Conservation (phyloP, 1,140 invertebrate genomes). For the Bombus confusus region DNA sequence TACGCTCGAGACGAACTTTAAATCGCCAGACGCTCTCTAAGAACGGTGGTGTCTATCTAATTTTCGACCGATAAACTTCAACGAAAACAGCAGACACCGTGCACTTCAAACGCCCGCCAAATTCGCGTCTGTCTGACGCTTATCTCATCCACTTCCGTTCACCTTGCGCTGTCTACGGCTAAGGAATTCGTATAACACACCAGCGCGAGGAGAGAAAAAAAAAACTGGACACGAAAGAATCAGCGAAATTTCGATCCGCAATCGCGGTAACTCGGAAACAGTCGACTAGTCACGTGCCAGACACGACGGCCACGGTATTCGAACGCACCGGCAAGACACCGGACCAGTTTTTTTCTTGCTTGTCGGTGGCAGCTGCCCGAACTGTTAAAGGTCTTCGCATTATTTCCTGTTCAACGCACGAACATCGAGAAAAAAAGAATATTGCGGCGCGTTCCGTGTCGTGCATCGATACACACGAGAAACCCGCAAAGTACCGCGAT, state of each 20-base stretch:
- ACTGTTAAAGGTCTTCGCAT: constrained; percentile 46
- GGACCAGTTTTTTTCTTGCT: not conserved
- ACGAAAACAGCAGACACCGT: constrained; percentile 42
- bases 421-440: not conserved
- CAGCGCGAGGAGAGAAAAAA: too few relatives aligned
- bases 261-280: not conserved
- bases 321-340: not conserved
- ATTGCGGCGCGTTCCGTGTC: not conserved
- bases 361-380: not conserved
- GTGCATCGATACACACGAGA: constrained; percentile 21
- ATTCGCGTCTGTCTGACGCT: not conserved
- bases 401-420: constrained; percentile 14
- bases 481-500: constrained; percentile 34
- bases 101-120: constrained; percentile 43
- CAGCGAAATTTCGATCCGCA: not conserved
- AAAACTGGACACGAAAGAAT: not conserved
- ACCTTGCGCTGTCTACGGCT: too few relatives aligned
- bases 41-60: constrained; percentile 52
- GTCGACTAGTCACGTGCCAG: constrained; percentile 9
- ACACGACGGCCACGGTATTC: not conserved
- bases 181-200: not conserved
- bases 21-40: constrained; percentile 51
- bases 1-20: constrained; percentile 9
- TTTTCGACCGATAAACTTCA: constrained; percentile 60
- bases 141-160: constrained; percentile 24